Evolutionary conservation across 2,113 vertebrate species (phyloP), one percentile per base, ranked within the genome.

Genomic region (Gymnocephalus cernua): DNA sequence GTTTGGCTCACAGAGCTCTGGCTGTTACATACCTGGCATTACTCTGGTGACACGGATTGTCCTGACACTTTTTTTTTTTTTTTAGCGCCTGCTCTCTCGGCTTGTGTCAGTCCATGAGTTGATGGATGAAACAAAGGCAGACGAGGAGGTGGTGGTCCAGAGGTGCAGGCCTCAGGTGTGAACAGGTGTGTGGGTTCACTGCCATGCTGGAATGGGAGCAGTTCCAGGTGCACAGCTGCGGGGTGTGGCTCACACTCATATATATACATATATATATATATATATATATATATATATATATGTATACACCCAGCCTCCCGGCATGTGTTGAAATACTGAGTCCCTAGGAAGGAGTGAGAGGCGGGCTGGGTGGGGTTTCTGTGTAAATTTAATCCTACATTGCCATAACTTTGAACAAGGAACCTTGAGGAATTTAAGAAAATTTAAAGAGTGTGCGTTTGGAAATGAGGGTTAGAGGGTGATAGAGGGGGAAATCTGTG

Each of bases 121-220:
- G 90, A 92, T 83, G 74, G 86, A 90, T 87, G 88, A 70, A 87
- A 86, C 85, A 88, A 92, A 90, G 64, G 82, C 75, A 70, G 81
- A 54, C 16, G 74, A 65, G 82, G 79, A 78, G 87, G 79, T 88
- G 88, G 85, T 27, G 53, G 86, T 79, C 82, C 91, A 72, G 88
- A 92, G 87, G 90, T 77, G 61, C 83, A 78, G 86, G 89, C 89
- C 89, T 92, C 84, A 93, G 92, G 94, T 94, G 92, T 92, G 92
- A 95, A 93, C 94, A 93, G 93, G 88, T 94, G 94, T 93, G 90
- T 83, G 80, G 95, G 94, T 95, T 95, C 94, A 95, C 84, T 94
- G 91, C 78, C 80, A 86, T 92, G 87, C 86, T 82, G 94, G 94
- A 95, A 95, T 95, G 94, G 86, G 91, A 94, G 89, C 82, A 76